A percentile compares a stretch with the other conserved stretches of the same genome.
phyloP scores from a whole-genome alignment of 92 coral and sea anemone genomes.

The Epizoanthus fatuus region DNA sequence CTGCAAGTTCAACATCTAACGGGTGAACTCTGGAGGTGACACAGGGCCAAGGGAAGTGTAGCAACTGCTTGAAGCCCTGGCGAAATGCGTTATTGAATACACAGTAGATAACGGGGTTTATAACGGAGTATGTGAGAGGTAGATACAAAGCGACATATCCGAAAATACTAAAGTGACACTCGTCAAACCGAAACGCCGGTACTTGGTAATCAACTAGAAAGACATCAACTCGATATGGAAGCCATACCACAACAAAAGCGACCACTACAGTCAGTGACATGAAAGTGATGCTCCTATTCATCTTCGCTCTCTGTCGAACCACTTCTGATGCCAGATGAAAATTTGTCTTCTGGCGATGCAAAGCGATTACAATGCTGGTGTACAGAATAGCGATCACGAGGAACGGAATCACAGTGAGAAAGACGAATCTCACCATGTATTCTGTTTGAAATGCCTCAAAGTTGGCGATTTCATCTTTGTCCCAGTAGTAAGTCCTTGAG shows the following conservation, averaged over 20 bases:
- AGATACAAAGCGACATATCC: neutral
- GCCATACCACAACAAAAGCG: slow-evolving; percentile 9
- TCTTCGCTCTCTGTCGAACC: slow-evolving; percentile 10
- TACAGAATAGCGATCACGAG: neutral
- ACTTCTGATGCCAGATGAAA: slow-evolving; percentile 14
- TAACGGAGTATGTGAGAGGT: neutral
- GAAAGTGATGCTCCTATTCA: neutral
- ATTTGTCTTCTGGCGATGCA: neutral
- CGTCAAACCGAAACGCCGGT: too few species aligned
- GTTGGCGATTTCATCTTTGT: neutral
- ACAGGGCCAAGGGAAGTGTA: neutral
- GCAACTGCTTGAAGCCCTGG: neutral
- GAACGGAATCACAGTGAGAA: neutral
- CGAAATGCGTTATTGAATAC: slow-evolving; percentile 1
- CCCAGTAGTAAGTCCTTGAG: neutral
- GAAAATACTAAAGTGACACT: too few species aligned
- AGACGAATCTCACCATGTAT: neutral
- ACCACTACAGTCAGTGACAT: slow-evolving; percentile 24
- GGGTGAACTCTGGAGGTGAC: too few species aligned
- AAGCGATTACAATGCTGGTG: slow-evolving; percentile 3
- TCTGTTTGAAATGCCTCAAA: neutral
- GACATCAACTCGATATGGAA: slow-evolving; percentile 21
- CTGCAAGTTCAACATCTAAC: too few species aligned
- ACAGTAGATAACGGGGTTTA: slow-evolving; percentile 17
- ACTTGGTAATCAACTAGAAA: neutral